Evolutionary conservation across 1,140 invertebrate species (phyloP), one percentile per base, ranked within the genome.

Genomic region (Anthonomus grandis): DNA sequence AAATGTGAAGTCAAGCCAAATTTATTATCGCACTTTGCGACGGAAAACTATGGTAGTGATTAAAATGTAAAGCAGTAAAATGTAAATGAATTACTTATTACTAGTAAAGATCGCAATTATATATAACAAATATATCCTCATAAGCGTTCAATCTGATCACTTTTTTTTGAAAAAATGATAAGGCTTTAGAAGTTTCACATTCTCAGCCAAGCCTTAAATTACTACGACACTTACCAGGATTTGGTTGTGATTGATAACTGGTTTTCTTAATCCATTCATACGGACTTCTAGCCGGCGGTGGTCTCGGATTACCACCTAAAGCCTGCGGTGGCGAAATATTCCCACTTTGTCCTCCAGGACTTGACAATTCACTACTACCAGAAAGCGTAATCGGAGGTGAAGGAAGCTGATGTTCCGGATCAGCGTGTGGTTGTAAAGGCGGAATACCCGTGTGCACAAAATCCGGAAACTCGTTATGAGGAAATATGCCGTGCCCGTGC

Each of bases 201-300:
- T n/a, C n/a, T n/a, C n/a, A n/a, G n/a, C n/a, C n/a, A n/a, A n/a
- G n/a, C n/a, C n/a, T n/a, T n/a, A n/a, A n/a, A n/a, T n/a, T n/a
- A n/a, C n/a, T n/a, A n/a, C n/a, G n/a, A n/a, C 63, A 78, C 80
- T 81, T 73, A 91, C 90, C 89, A 74, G 88, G 87, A 75, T 86
- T 89, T 0, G 86, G 86, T 67, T 90, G 86, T 39, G 76, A 84
- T 68, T 90, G 87, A 70, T 92, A 92, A 8, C 86, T 85, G 0
- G 87, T 84, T 71, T 90, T 91, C 70, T 89, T 92, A 83, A 94
- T 93, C 90, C 90, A 94, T 60, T 91, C 90, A 69, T 84, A 93
- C 0, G 90, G 90, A 46, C 86, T 89, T 12, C 87, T 77, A 12
- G 82, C 81, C 2, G 84, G 83, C 5, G 82, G 77, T 12, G 89